Evolutionary conservation across 2,888 invertebrate species (phyloP), one percentile per base, ranked within the genome.

Genomic region (Andrena fulva): DNA sequence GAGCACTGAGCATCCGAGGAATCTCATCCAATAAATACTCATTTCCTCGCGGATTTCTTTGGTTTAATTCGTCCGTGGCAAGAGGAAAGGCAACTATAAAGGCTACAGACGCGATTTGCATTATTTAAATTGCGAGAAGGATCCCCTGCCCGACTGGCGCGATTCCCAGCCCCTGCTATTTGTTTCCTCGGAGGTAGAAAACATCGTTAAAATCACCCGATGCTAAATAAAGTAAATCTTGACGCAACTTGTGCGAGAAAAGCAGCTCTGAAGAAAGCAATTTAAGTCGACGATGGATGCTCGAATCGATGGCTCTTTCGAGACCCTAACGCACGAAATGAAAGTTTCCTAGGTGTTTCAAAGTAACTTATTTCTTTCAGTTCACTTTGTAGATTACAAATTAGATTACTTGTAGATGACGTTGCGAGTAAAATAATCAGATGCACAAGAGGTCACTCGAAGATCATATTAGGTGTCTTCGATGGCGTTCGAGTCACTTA

Each of bases 121-220:
- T 80, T 80, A 80, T 80, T 77, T 71, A 80, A 80, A 80, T 77
- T 7, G 71, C 62, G 56, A 67, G 56, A 63, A 6, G 64, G 50
- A 66, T 69, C 24, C 24, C 56, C 73, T 31, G 77, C 24, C n/a
- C 66, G 42, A 73, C 68, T 48, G 75, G 48, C 48, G 68, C 56
- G 63, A 27, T 75, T 74, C 48, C 48, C 68, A 68, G 48, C 54
- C 27, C 4, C 7, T 42, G 63, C 62, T 59, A 59, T 79, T 69
- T 69, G 64, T 79, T 79, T 59, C 52, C 64, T 4, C 6, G 0
- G 3, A 27, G 24, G 52, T 29, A 3, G 64, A 50, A 66, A 69
- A 62, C 20, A 56, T 69, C 69, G 69, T 76, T 63, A 56, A 63
- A 72, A 73, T 50, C 29, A n/a, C 5, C 0, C 3, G 4, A n/a